A percentile compares a stretch with the other conserved stretches of the same genome.
These are phyloP conservation scores for Eucidaris tribuloides DNA, from an alignment of 35 echinoderm and acorn worm species.

Conservation along the genomic window DNA sequence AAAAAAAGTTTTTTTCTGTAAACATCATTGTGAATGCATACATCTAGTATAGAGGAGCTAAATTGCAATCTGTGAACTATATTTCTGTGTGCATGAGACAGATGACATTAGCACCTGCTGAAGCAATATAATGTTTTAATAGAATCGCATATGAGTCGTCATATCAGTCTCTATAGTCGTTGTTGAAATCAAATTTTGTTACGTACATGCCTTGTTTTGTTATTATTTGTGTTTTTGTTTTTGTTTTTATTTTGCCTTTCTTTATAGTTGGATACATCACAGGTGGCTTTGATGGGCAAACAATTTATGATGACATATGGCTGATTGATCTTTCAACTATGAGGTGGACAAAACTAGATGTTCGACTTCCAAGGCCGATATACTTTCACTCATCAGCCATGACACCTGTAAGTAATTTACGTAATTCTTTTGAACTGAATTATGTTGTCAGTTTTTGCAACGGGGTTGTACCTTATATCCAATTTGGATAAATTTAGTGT, in stretches of 20 bases:
- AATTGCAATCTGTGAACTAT: no score
- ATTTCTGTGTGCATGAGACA: no score
- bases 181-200: no score
- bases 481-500: not conserved
- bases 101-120: no score
- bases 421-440: not conserved
- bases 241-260: slow-evolving; percentile 1
- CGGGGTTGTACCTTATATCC: not conserved
- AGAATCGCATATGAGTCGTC: no score
- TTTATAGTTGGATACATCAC: slow-evolving; percentile 83
- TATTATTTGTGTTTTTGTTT: not conserved
- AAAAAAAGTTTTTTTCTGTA: no score
- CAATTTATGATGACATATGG: slow-evolving; percentile 91
- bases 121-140: no score
- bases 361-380: slow-evolving; percentile 67
- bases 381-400: slow-evolving; percentile 95
- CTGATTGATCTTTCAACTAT: slow-evolving; percentile 43
- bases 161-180: no score
- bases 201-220: no score
- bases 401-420: slow-evolving; percentile 78
- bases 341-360: slow-evolving; percentile 72
- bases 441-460: not conserved
- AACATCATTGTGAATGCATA: no score
- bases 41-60: no score
- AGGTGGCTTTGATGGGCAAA: slow-evolving; percentile 69